These are phyloP conservation scores for Macrostomum lignano DNA, from an alignment of 1,140 invertebrate species.

Conservation along the genomic window DNA sequence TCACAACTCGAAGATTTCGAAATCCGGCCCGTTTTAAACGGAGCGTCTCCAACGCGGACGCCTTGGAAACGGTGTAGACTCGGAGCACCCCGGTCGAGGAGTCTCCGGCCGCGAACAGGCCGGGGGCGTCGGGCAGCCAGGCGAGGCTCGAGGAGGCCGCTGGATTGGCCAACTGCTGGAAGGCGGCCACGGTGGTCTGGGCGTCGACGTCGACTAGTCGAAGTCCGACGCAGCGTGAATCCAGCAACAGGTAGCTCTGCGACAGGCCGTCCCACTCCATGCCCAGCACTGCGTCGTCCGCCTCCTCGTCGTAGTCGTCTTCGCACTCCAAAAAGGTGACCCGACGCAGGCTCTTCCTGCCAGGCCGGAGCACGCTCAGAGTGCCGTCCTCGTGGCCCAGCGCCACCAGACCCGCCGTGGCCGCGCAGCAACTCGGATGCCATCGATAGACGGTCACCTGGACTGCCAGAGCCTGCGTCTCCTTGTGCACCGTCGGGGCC, in stretches of 20 bases:
- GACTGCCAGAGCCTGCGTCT: too few species aligned
- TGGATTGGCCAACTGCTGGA: slow-evolving; percentile 20
- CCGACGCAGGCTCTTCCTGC: slow-evolving; percentile 11
- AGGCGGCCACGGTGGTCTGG: slow-evolving; percentile 18
- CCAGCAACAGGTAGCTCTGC: slow-evolving; percentile 25
- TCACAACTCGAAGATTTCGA: too few species aligned
- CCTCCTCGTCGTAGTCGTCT: slow-evolving; percentile 10
- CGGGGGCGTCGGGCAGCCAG: slow-evolving; percentile 28
- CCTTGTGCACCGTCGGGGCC: too few species aligned
- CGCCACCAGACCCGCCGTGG: too few species aligned
- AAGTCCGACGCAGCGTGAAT: slow-evolving; percentile 14
- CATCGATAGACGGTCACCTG: too few species aligned
- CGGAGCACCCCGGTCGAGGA: too few species aligned
- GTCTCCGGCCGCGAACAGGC: slow-evolving; percentile 29
- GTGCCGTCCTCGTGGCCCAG: slow-evolving; percentile 27
- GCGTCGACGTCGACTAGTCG: slow-evolving; percentile 21
- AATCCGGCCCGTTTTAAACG: too few species aligned
- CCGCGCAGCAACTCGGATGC: too few species aligned
- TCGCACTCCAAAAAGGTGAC: slow-evolving; percentile 4
- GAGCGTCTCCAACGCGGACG: too few species aligned
- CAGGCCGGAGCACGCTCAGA: slow-evolving; percentile 21
- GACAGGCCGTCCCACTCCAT: slow-evolving; percentile 30
- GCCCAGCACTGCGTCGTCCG: slow-evolving; percentile 15
- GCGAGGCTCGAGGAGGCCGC: slow-evolving; percentile 18
- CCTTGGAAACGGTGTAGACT: too few species aligned